Percentiles rank a stretch among this genome's conserved stretches.
Conservation (phyloP, 2,888 invertebrate species). For the Dilophus febrilis region DNA sequence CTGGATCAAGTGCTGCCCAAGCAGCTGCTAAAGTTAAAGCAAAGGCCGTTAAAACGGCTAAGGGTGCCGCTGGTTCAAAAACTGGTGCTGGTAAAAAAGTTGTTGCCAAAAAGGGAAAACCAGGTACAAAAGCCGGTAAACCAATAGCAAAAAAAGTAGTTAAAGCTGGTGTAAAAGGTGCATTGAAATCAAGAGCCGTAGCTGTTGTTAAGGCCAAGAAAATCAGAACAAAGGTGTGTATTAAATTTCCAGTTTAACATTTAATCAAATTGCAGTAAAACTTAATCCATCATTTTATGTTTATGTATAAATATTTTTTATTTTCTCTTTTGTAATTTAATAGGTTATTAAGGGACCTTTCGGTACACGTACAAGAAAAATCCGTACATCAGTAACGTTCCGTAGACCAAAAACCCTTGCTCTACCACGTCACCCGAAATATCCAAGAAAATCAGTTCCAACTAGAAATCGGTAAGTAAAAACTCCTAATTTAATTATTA, state of each 20-base stretch:
- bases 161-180: conserved; percentile 26
- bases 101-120: neutral
- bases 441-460: conserved; percentile 87
- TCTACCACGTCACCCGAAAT: conserved; percentile 82
- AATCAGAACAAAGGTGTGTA: conserved; percentile 62
- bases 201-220: conserved; percentile 62
- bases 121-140: conserved; percentile 5
- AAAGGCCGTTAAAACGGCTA: conserved; percentile 13
- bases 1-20: conserved; percentile 13
- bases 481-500: neutral
- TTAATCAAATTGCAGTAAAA: conserved; percentile 5
- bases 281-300: conserved; percentile 1
- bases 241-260: conserved; percentile 9
- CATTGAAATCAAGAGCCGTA: conserved; percentile 36
- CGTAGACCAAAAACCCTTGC: conserved; percentile 85
- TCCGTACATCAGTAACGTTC: conserved; percentile 92
- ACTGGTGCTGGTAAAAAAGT: conserved; percentile 15
- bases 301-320: conserved; percentile 8
- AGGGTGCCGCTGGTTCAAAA: conserved; percentile 14
- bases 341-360: conserved; percentile 82
- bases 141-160: conserved; percentile 29
- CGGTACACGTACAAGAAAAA: conserved; percentile 74
- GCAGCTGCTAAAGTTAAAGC: no score
- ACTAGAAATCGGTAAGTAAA: conserved; percentile 64
- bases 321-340: conserved; percentile 20